Evolutionary conservation across 1,140 invertebrate genomes (phyloP).

Genomic region (Monochamus saltuarius): DNA sequence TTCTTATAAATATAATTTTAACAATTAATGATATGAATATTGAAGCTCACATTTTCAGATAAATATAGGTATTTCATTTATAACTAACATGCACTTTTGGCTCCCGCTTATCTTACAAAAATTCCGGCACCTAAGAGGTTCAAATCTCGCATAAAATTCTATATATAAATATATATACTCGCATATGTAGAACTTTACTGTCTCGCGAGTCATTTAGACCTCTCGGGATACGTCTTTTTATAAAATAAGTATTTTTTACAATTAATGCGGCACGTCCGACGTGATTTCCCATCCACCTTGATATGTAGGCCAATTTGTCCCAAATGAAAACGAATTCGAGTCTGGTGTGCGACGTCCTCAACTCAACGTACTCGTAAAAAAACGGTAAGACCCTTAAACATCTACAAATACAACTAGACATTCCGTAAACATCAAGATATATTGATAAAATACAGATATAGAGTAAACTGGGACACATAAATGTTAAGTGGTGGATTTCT

Average conservation of each 20-base stretch:
- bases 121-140: constrained; percentile 3
- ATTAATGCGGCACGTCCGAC: constrained; percentile 45
- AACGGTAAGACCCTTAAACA: constrained; percentile 18
- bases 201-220: constrained; percentile 30
- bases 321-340: constrained; percentile 24
- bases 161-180: too few species aligned
- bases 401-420: constrained; percentile 25
- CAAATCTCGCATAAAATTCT: constrained; percentile 22
- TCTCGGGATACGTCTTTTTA: not conserved
- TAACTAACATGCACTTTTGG: constrained; percentile 32
- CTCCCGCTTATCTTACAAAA: constrained; percentile 28
- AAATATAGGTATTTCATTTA: constrained; percentile 25
- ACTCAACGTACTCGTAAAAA: constrained; percentile 17
- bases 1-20: constrained; percentile 24
- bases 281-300: constrained; percentile 36
- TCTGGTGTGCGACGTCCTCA: constrained; percentile 30
- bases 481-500: constrained; percentile 5
- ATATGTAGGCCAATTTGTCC: constrained; percentile 40
- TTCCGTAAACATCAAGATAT: constrained; percentile 35
- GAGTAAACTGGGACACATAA: constrained; percentile 34
- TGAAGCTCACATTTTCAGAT: constrained; percentile 37
- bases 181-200: constrained; percentile 24
- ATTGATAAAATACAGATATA: constrained; percentile 30
- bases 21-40: constrained; percentile 39
- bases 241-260: constrained; percentile 21